Conservation (phyloP, 2,113 vertebrate genomes). For the Myrmecobius fasciatus region DNA sequence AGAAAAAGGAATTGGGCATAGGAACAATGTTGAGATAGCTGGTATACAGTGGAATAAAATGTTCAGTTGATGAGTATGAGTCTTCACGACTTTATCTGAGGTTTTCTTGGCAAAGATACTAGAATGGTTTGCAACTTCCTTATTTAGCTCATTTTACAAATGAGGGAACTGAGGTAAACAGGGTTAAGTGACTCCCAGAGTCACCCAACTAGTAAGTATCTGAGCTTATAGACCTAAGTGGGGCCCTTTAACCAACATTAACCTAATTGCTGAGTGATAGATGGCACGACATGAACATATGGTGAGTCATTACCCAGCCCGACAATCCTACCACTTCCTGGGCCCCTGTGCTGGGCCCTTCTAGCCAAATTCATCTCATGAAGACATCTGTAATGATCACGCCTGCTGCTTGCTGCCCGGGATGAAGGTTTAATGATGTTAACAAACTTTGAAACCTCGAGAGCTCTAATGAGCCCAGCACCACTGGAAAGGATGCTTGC, state of each 20-base stretch:
- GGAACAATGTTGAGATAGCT: neutral
- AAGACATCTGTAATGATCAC: constrained; percentile 81
- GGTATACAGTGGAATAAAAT: neutral
- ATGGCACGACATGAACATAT: constrained; percentile 81
- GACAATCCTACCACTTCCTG: constrained; percentile 76
- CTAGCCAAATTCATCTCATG: constrained; percentile 81
- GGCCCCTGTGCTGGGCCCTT: constrained; percentile 75
- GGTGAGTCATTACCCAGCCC: constrained; percentile 78
- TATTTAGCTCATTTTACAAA: no score
- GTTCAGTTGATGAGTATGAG: neutral
- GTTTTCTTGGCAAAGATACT: no score
- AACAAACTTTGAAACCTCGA: constrained; percentile 84
- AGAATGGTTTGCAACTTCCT: no score
- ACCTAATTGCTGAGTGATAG: constrained; percentile 86
- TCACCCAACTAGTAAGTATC: no score
- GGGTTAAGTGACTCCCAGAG: no score
- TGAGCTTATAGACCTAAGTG: constrained; percentile 81
- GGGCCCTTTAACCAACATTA: constrained; percentile 85
- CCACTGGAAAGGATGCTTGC: constrained; percentile 27
- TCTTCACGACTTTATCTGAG: no score
- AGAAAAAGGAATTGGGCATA: neutral
- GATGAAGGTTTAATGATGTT: constrained; percentile 86
- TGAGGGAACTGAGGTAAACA: no score
- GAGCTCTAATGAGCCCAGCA: constrained; percentile 79
- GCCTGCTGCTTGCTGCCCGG: constrained; percentile 84